phyloP scores from a whole-genome alignment of 2,797 vertebrate genomes.

The Neomorphus geoffroyi region DNA sequence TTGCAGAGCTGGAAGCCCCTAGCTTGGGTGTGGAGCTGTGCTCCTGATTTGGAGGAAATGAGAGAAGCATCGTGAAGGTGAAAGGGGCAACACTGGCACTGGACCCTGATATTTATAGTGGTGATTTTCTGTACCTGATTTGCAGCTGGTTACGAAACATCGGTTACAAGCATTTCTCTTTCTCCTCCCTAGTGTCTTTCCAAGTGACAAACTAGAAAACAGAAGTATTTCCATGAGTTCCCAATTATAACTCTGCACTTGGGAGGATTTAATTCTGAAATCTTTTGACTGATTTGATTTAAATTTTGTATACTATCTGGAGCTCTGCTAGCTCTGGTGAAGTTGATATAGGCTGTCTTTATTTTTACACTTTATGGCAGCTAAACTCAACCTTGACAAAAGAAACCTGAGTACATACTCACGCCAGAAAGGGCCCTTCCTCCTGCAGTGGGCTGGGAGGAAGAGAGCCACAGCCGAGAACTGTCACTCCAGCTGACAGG shows the following conservation, averaged over 20 bases:
- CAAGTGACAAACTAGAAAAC: background rate
- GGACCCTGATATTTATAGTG: rapidly evolving
- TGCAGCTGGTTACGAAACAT: background rate
- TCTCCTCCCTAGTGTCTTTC: background rate
- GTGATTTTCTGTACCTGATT: background rate
- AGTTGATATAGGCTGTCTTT: background rate
- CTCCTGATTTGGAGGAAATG: background rate
- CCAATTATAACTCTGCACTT: background rate
- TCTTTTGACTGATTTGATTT: background rate
- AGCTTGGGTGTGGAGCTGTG: background rate
- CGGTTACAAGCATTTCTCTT: background rate
- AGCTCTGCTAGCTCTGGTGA: background rate
- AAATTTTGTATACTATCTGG: background rate
- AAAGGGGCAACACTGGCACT: rapidly evolving
- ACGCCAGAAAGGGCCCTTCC: background rate
- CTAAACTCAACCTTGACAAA: background rate
- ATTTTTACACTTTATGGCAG: rapidly evolving
- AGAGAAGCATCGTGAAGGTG: background rate
- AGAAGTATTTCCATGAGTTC: background rate
- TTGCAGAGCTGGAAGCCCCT: background rate
- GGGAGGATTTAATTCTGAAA: background rate
- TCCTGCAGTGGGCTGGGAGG: background rate
- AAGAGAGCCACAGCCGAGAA: background rate
- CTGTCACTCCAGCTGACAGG: background rate
- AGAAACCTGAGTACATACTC: background rate